Evolutionary conservation across 2,888 invertebrate species (phyloP).

Genomic region (Hermodice carunculata): DNA sequence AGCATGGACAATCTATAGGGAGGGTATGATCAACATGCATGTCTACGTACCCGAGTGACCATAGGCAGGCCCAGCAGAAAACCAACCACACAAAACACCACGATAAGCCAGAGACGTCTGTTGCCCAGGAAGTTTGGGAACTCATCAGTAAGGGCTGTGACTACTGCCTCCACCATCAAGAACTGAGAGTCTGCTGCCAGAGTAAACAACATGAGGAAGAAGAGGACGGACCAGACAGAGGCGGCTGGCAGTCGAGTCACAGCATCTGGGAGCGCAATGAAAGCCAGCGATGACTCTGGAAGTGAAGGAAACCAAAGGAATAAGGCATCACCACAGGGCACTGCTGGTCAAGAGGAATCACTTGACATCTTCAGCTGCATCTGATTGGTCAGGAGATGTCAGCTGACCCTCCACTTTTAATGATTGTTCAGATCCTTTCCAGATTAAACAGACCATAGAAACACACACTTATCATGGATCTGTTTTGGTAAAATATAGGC

Average conservation of each 20-base stretch:
- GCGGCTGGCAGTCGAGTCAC: slow-evolving; percentile 27
- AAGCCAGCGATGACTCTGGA: slow-evolving; percentile 33
- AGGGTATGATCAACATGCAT: no score
- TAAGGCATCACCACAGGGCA: no score
- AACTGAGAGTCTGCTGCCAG: slow-evolving; percentile 38
- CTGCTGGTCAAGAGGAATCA: no score
- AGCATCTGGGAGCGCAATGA: slow-evolving; percentile 32
- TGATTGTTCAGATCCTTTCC: no score
- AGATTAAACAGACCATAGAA: no score
- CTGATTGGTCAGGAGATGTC: no score
- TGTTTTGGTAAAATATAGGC: no score
- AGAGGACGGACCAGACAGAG: slow-evolving; percentile 32
- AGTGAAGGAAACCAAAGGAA: neutral
- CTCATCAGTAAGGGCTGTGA: slow-evolving; percentile 30
- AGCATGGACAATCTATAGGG: no score
- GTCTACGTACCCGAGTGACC: slow-evolving; percentile 74
- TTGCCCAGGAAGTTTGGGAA: slow-evolving; percentile 11
- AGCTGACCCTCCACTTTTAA: no score
- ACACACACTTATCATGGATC: no score
- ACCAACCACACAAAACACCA: slow-evolving; percentile 77
- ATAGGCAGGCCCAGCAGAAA: slow-evolving; percentile 82
- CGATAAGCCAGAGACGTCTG: slow-evolving; percentile 51
- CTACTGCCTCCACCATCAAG: slow-evolving; percentile 28
- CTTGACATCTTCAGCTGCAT: no score
- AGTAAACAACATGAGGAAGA: slow-evolving; percentile 33